Evolutionary conservation across 2,797 vertebrate genomes (phyloP).

Genomic region (Allobates femoralis): DNA sequence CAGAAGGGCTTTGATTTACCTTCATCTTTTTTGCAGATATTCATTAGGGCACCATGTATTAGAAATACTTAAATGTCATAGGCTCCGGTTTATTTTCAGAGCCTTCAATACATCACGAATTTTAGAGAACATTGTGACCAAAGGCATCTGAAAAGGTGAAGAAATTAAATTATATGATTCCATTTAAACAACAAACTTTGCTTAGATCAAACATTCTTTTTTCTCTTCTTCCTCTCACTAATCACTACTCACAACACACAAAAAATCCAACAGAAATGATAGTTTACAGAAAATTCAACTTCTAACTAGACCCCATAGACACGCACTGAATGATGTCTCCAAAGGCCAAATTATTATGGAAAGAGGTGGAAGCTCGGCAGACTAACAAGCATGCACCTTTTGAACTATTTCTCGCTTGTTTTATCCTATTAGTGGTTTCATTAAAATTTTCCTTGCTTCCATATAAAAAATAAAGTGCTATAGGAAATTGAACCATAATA

Average conservation of each 20-base stretch:
- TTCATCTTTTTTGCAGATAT: neutral
- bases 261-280: neutral
- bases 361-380: constrained; percentile 1
- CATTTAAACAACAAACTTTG: neutral
- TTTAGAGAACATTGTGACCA: neutral
- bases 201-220: neutral
- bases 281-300: neutral
- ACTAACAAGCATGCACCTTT: neutral
- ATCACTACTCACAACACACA: neutral
- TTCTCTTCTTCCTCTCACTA: neutral
- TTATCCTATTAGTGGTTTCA: neutral
- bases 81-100: neutral
- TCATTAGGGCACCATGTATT: neutral
- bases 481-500: neutral
- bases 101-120: neutral
- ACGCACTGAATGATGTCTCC: neutral
- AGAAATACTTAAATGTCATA: neutral
- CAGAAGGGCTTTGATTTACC: neutral
- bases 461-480: neutral
- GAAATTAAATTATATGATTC: neutral
- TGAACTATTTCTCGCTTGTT: constrained; percentile 15
- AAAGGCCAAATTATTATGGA: neutral
- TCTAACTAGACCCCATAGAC: neutral
- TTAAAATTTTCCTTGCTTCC: neutral
- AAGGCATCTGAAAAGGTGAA: constrained; percentile 7